Evolutionary conservation across 2,888 invertebrate genomes (phyloP), one percentile per base, ranked within the genome.

Genomic region (Apamea monoglypha): DNA sequence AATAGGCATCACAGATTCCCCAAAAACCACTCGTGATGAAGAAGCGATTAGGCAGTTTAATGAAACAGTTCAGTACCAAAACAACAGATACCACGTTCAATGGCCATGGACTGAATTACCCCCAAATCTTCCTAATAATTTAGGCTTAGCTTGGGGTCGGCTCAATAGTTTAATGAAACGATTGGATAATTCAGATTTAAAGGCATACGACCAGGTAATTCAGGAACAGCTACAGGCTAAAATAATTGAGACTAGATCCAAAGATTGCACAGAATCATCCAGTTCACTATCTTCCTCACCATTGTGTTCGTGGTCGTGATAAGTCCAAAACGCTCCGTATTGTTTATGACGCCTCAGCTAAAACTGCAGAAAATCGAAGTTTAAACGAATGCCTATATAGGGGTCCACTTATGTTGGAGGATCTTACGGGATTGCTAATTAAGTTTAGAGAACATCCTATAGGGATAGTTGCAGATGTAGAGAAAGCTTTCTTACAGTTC

Each of bases 1-100:
- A 32, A 64, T 64, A 25, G 73, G 64, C 64, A 73, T 73, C 10
- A 73, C 47, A 47, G 32, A 73, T 47, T 73, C 64, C 40, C 72
- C 18, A 32, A 75, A 68, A 69, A 61, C 74, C 64, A 73, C 79
- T 40, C 50, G 68, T 32, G 70, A 76, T 50, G 70, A 76, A 40
- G 70, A 70, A 47, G 76, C 50, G 14, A 71, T 70, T 63, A 76
- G 36, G 32, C 61, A 68, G 21, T 61, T 67, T 59, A 74, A 67
- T 67, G 56, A 69, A 69, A 75, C 66, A 21, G 67, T 74, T 67
- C 67, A 70, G 25, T 53, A 70, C 16, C 6, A 53, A 70, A 70
- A 70, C 50, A 70, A 70, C 16, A 70, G 69, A 53, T 70, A 70
- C 53, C 25, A 59, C 40, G 71, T 56, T 18, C 56, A 59, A n/a